Evolutionary conservation across 2,888 invertebrate species (phyloP).

Genomic region (Sphecodes monilicornis): DNA sequence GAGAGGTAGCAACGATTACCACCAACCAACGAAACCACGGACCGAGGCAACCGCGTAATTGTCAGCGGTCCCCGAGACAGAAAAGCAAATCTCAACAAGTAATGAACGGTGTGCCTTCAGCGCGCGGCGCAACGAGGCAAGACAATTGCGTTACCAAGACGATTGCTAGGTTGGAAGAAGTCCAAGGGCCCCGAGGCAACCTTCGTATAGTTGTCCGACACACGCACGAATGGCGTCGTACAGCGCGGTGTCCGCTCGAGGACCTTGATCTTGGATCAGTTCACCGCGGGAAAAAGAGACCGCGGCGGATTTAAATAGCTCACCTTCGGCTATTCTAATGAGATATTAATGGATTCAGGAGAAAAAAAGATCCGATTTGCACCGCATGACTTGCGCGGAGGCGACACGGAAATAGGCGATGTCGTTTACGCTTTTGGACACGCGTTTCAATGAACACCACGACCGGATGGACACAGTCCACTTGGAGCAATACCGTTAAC

Average conservation of each 20-base stretch:
- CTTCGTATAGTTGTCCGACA: conserved; percentile 24
- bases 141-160: conserved; percentile 28
- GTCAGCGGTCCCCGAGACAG: not conserved
- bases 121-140: conserved; percentile 23
- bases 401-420: conserved; percentile 21
- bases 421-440: conserved; percentile 1
- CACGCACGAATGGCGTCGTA: conserved; percentile 19
- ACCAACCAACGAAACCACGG: not conserved
- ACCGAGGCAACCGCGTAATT: conserved; percentile 17
- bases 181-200: conserved; percentile 47
- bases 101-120: not conserved
- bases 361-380: not conserved
- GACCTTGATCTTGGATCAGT: conserved; percentile 48
- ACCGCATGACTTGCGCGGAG: not conserved
- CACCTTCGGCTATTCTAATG: conserved; percentile 6
- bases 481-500: conserved; percentile 46
- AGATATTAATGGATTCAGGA: not conserved
- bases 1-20: not conserved
- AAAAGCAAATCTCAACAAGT: conserved; percentile 14
- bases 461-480: conserved; percentile 8
- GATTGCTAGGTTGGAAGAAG: conserved; percentile 50
- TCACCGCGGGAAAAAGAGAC: not conserved
- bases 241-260: not conserved
- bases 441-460: conserved; percentile 22
- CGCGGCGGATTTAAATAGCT: not conserved